phyloP scores from a whole-genome alignment of 1,140 invertebrate species.

The Dreissena rostriformis region DNA sequence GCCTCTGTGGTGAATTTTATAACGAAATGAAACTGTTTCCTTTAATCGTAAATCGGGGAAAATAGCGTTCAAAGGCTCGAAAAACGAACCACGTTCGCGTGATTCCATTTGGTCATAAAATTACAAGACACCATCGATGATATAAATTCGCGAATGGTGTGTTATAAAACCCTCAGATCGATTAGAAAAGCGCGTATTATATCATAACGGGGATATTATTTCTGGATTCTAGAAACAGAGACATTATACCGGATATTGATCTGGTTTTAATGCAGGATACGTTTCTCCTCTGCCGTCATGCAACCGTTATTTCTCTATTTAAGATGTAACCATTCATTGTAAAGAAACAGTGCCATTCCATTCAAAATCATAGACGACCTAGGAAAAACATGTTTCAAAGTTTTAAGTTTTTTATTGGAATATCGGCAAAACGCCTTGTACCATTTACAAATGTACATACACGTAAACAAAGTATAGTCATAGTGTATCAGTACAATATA shows the following conservation, averaged over 20 bases:
- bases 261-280: not conserved
- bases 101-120: conserved; percentile 51
- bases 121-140: conserved; percentile 47
- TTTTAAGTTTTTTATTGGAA: no score
- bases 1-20: conserved; percentile 47
- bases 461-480: no score
- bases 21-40: conserved; percentile 46
- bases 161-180: conserved; percentile 51
- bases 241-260: not conserved
- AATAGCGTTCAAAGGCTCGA: conserved; percentile 27
- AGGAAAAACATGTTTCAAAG: no score
- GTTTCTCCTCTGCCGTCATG: no score
- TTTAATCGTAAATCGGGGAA: conserved; percentile 46
- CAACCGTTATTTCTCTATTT: no score
- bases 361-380: no score
- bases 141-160: conserved; percentile 51
- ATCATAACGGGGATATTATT: conserved; percentile 47
- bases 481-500: no score
- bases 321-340: no score
- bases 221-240: not conserved
- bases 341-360: no score
- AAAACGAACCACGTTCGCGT: conserved; percentile 34
- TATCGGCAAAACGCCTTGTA: no score
- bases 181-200: conserved; percentile 40
- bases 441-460: no score